Conservation (phyloP, 1,140 invertebrate species). For the Ooceraea biroi region DNA sequence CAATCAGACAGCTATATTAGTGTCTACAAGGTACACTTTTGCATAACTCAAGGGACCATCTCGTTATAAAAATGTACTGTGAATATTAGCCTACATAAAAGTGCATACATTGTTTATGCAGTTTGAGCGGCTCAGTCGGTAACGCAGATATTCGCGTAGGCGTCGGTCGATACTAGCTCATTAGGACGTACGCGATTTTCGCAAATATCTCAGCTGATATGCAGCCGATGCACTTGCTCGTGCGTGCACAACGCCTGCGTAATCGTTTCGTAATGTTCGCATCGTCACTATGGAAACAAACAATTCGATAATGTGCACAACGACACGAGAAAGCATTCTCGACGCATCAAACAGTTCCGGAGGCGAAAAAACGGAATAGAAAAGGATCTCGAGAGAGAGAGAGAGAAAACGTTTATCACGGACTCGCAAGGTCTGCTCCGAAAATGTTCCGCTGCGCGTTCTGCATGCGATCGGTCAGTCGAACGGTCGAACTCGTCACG, state of each 20-base stretch:
- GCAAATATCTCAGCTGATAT: constrained; percentile 57
- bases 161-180: constrained; percentile 46
- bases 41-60: no score
- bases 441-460: background rate
- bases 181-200: constrained; percentile 31
- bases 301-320: background rate
- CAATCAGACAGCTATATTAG: no score
- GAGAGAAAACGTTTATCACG: background rate
- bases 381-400: background rate
- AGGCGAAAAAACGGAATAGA: background rate
- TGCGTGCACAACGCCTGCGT: constrained; percentile 4
- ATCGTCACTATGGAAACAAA: constrained; percentile 10
- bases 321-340: background rate
- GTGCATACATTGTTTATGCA: no score
- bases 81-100: no score
- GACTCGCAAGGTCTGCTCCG: background rate
- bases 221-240: constrained; percentile 21
- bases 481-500: background rate
- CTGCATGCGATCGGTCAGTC: background rate
- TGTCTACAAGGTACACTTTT: no score
- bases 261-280: constrained; percentile 47
- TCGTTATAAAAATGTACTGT: no score
- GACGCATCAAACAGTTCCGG: background rate
- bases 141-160: constrained; percentile 46
- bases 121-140: constrained; percentile 43